Evolutionary conservation across 2,888 invertebrate species (phyloP), one percentile per base, ranked within the genome.

Genomic region (Belgica antarctica): DNA sequence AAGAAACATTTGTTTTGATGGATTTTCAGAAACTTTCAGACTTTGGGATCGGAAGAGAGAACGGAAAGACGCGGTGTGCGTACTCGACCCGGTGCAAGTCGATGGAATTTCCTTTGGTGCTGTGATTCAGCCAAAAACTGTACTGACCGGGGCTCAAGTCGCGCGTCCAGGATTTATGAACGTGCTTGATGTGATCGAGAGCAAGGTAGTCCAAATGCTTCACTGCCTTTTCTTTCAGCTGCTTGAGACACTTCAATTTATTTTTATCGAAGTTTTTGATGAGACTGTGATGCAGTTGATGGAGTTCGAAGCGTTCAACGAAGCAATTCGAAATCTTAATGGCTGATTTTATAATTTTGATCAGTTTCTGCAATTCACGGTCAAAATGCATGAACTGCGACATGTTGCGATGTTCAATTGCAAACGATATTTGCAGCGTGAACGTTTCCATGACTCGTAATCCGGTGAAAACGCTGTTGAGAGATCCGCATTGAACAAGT

Each of bases 371-470:
- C 28, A 52, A 8, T 3, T 52, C 27, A 28, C 4, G 12, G 5
- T 47, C 4, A 17, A 17, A 25, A 19, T 28, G 15, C 10, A 10
- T 5, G 22, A 17, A 19, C 19, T 12, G n/a, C 10, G 22, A 24
- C n/a, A 8, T 2, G 46, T 22, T 10, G 10, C 22, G 22, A 17
- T 46, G 12, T 25, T 15, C 19, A 7, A 63, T 65, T 24, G 68
- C 47, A 46, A 31, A 17, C 4, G 31, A 3, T 4, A 28, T 1
- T 41, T 46, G 46, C 1, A 68, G 27, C 7, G 47, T 76, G 17
- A 84, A 76, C 0, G 84, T 85, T 75, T 87, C 87, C 1, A 85
- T 76, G 59, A 83, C 76, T 73, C 84, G 82, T n/a, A 83, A 75
- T 0, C 79, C 75, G 0, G 85, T 82, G 73, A 83, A 78, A 1